Percentiles rank a stretch among this genome's conserved stretches.
These are phyloP conservation scores for Pterocles burchelli DNA, from an alignment of 2,113 vertebrate species.

Conservation along the genomic window DNA sequence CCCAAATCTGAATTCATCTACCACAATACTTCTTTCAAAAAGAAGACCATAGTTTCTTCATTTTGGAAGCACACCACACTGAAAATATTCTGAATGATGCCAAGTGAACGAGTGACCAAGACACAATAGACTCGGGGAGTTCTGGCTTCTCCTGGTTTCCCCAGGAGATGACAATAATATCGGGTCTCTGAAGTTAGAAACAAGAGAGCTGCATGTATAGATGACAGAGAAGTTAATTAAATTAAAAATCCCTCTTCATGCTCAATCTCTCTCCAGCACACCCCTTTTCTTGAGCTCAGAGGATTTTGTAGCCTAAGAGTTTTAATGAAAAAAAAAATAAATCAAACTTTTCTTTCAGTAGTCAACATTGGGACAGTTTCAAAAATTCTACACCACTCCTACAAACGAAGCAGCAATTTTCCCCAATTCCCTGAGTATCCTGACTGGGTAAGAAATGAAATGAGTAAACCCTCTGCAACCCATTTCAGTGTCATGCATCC, in stretches of 20 bases:
- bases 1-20: neutral
- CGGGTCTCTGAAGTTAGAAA: neutral
- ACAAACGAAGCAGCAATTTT: neutral
- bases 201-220: neutral
- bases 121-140: neutral
- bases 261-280: neutral
- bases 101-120: neutral
- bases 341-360: neutral
- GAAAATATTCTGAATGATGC: neutral
- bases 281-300: neutral
- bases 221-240: neutral
- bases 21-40: neutral
- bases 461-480: neutral
- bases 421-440: neutral
- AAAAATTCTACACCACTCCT: neutral
- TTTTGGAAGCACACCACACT: neutral
- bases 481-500: neutral
- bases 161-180: neutral
- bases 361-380: neutral
- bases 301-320: neutral
- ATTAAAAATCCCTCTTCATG: neutral
- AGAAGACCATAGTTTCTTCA: neutral
- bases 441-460: neutral
- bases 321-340: neutral
- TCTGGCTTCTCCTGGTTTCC: neutral